Base-by-base conservation (phyloP, 37 sponge, comb jelly and placozoan genomes). In the Aplysina aerophoba region DNA sequence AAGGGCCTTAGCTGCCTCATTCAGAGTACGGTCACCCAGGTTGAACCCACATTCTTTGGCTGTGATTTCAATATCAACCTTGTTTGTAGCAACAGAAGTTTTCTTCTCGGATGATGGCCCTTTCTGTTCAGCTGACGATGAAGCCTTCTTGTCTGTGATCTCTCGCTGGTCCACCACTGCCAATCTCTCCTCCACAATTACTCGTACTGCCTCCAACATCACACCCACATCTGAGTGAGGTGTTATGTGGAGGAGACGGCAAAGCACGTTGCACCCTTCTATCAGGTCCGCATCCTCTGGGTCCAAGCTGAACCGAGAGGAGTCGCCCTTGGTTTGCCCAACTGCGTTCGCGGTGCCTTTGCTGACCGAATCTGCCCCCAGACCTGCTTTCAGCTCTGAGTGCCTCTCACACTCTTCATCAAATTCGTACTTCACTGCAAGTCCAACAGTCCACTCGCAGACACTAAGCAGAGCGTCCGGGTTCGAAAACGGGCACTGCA, bases 11-110 rank as follows among this genome's bases (percentile, higher is more conserved):
- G 95, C 99, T 28, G 97, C 97, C 55, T 99, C 91, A 67, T 73
- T 78, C 41, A 97, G 41, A 15, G 71, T 92, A 34, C 90, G 90
- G 57, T 97, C 95, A 4, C 91, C 91, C 24, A 92, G 79, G 6
- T 92, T 87, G 84, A 94, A 97, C 27, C 97, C 97, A 82, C 93
- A 90, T 4, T 94, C 93, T 65, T 92, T 93, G n/a, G 92, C 84
- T 15, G 93, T 85, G 19, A 93, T 71, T 79, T 28, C 41, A 57
- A 31, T 79, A 57, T 24, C 56, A 54, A 0, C 56, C 55, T 17
- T 54, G 55, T 57, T 39, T 54, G 6, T 55, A 1, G 56, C 80
- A 24, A 24, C 20, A 36, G 37, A 82, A 19, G 65, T 2, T 59
- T 39, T 58, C 83, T 30, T 59, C 62, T 30, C 65, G 3, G 65